phyloP scores from a whole-genome alignment of 1,140 invertebrate genomes.

The Cydia amplana region DNA sequence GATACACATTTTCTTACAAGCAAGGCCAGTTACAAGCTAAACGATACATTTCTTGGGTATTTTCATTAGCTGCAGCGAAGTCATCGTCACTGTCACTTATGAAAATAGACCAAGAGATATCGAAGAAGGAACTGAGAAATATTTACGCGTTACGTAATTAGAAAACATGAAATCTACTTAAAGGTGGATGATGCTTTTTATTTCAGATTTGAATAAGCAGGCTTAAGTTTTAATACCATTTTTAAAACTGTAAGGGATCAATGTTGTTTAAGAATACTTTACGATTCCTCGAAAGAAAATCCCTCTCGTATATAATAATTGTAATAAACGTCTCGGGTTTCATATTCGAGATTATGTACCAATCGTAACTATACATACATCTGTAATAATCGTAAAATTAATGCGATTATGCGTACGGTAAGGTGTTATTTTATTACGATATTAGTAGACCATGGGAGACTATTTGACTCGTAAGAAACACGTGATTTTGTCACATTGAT shows the following conservation, averaged over 20 bases:
- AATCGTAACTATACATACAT: not conserved
- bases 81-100: no score
- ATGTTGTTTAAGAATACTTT: not conserved
- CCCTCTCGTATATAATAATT: not conserved
- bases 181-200: not conserved
- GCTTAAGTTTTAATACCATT: not conserved
- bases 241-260: not conserved
- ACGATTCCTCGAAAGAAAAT: not conserved
- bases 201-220: not conserved
- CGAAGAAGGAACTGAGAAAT: no score
- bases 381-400: not conserved
- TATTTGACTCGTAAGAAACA: no score
- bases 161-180: not conserved
- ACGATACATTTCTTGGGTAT: no score
- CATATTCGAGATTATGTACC: not conserved
- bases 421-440: not conserved
- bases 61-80: no score
- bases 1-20: no score
- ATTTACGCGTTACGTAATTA: not conserved
- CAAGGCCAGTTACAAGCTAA: no score
- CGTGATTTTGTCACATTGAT: no score
- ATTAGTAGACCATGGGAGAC: no score
- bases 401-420: not conserved
- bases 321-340: not conserved
- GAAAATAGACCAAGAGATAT: no score